These are phyloP conservation scores for Poecile montanus DNA, from an alignment of 2,797 vertebrate genomes.

Conservation along the genomic window DNA sequence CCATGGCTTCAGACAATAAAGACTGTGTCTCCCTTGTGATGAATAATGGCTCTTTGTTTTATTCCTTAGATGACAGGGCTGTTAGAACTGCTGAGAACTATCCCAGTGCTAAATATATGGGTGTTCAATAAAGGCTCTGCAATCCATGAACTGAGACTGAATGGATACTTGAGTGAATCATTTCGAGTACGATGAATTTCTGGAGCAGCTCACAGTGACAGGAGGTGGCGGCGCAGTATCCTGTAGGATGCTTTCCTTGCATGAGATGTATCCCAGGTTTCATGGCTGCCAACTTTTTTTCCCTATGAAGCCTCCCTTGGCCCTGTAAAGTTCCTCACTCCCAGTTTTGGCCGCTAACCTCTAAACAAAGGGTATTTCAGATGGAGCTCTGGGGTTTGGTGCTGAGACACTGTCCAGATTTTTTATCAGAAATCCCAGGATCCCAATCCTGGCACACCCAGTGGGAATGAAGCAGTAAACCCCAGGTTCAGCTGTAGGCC, in stretches of 20 bases:
- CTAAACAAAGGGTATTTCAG: neutral
- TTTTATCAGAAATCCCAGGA: neutral
- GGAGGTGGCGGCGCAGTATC: constrained; percentile 3
- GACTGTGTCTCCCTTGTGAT: constrained; percentile 42
- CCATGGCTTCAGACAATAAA: constrained; percentile 47
- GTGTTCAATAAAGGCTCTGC: constrained; percentile 45
- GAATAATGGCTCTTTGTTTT: constrained; percentile 68
- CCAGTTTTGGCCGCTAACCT: neutral
- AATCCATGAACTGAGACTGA: constrained; percentile 49
- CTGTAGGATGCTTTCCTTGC: neutral
- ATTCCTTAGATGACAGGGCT: constrained; percentile 45
- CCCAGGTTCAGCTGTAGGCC: neutral
- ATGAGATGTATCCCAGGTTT: neutral
- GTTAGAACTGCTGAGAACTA: constrained; percentile 30
- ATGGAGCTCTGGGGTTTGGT: neutral
- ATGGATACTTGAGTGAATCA: constrained; percentile 57
- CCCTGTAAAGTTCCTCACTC: neutral
- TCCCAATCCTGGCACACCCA: neutral
- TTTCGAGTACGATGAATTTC: constrained; percentile 45
- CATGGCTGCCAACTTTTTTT: neutral
- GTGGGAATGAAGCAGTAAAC: neutral
- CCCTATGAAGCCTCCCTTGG: neutral
- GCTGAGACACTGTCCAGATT: neutral
- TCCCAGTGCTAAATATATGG: constrained; percentile 46
- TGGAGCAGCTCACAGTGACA: constrained; percentile 13